phyloP scores from a whole-genome alignment of 2,797 vertebrate species.

The Brotula barbata region DNA sequence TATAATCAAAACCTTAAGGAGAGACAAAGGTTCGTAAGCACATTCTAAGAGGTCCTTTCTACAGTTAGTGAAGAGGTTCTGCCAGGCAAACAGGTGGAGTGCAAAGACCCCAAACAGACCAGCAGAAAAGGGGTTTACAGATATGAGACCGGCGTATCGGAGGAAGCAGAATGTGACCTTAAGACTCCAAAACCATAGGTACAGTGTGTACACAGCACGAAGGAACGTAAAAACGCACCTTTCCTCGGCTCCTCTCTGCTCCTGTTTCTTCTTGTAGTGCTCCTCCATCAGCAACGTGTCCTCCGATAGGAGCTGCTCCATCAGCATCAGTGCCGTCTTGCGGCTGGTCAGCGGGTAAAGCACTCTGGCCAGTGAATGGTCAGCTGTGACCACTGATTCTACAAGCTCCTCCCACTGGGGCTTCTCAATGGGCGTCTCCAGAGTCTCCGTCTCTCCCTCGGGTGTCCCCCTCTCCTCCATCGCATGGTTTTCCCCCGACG shows the following conservation, averaged over 20 bases:
- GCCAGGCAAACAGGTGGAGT: too few relatives aligned
- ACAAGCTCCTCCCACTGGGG: slow-evolving; percentile 80
- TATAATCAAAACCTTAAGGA: too few relatives aligned
- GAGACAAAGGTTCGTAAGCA: too few relatives aligned
- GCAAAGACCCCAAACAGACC: too few relatives aligned
- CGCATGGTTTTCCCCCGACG: slow-evolving; percentile 13
- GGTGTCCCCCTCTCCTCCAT: slow-evolving; percentile 29
- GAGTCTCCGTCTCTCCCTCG: slow-evolving; percentile 50
- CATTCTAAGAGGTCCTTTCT: too few relatives aligned
- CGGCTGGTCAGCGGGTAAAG: slow-evolving; percentile 83
- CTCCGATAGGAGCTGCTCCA: slow-evolving; percentile 91
- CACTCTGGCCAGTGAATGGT: slow-evolving; percentile 81
- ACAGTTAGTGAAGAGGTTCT: too few relatives aligned
- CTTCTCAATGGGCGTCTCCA: slow-evolving; percentile 42
- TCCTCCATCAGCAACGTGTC: slow-evolving; percentile 83
- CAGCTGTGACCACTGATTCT: slow-evolving; percentile 80
- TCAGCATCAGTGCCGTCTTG: slow-evolving; percentile 86
- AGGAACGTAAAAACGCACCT: slow-evolving; percentile 61
- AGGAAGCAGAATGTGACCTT: too few relatives aligned
- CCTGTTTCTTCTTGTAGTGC: slow-evolving; percentile 82
- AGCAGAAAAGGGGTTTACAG: too few relatives aligned
- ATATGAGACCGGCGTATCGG: too few relatives aligned
- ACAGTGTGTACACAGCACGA: too few relatives aligned
- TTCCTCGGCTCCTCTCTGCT: slow-evolving; percentile 61
- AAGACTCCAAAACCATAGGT: too few relatives aligned